Evolutionary conservation across 2,888 invertebrate genomes (phyloP).

Genomic region (Deilephila porcellus): DNA sequence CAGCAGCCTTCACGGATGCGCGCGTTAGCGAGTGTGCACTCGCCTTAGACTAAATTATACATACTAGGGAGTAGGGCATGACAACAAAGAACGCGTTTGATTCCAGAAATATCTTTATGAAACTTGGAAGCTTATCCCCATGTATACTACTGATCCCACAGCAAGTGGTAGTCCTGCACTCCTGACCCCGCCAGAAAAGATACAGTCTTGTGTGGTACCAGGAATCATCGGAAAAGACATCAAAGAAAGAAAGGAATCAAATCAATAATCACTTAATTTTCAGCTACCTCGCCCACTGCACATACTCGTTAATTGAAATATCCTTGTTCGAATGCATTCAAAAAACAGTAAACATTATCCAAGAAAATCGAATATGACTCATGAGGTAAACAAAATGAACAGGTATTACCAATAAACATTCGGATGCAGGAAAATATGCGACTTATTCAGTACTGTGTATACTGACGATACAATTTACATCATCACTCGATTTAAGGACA

Average conservation of each 20-base stretch:
- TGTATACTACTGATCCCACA: too few species aligned
- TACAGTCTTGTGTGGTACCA: too few species aligned
- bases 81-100: too few species aligned
- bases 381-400: constrained; percentile 13
- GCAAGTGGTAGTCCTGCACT: too few species aligned
- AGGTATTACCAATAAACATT: constrained; percentile 8
- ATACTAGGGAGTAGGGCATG: neutral
- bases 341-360: neutral
- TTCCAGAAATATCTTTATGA: too few species aligned
- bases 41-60: neutral
- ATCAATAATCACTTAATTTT: neutral
- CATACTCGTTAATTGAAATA: neutral
- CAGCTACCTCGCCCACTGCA: neutral
- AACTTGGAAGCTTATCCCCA: too few species aligned
- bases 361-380: neutral
- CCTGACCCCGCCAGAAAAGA: too few species aligned
- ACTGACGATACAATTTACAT: neutral
- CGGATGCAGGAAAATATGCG: neutral
- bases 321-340: neutral
- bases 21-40: neutral
- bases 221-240: too few species aligned
- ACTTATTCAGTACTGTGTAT: neutral
- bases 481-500: neutral
- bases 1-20: neutral
- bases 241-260: too few species aligned